Evolutionary conservation across 2,113 vertebrate genomes (phyloP).

Genomic region (Mungos mungo): DNA sequence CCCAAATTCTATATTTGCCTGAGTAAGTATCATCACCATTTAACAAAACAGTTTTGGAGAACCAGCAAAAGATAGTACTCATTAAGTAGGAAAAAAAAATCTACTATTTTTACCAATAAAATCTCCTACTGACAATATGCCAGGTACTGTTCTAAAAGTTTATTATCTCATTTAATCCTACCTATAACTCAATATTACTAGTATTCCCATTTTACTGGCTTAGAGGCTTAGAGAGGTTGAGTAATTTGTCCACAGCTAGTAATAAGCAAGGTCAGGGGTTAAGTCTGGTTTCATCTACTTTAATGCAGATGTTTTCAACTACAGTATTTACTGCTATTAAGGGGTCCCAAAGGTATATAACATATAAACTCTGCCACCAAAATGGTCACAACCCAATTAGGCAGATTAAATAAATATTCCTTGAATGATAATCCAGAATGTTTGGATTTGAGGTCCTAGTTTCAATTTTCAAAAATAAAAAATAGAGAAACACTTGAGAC

Average conservation of each 20-base stretch:
- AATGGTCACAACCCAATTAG: slow-evolving; percentile 31
- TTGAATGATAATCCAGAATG: slow-evolving; percentile 22
- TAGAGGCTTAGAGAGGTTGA: slow-evolving; percentile 13
- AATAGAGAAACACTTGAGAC: background rate
- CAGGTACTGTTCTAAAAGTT: background rate
- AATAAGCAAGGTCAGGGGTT: background rate
- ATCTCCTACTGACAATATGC: background rate
- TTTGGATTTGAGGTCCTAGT: slow-evolving; percentile 21
- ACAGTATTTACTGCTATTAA: background rate
- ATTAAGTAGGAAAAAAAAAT: background rate
- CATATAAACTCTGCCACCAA: background rate
- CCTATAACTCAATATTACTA: background rate
- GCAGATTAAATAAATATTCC: slow-evolving; percentile 29
- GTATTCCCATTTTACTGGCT: background rate
- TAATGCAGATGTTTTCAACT: slow-evolving; percentile 7
- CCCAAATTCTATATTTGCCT: background rate
- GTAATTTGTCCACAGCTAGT: slow-evolving; percentile 24
- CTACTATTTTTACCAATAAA: background rate
- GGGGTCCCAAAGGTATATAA: background rate
- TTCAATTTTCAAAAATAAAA: slow-evolving; percentile 31
- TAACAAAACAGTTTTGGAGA: background rate
- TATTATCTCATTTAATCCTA: background rate
- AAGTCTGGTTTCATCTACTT: slow-evolving; percentile 35
- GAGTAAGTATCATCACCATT: background rate
- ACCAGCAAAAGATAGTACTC: background rate